These are phyloP conservation scores for Ips typographus DNA, from an alignment of 1,140 invertebrate species.

Conservation along the genomic window DNA sequence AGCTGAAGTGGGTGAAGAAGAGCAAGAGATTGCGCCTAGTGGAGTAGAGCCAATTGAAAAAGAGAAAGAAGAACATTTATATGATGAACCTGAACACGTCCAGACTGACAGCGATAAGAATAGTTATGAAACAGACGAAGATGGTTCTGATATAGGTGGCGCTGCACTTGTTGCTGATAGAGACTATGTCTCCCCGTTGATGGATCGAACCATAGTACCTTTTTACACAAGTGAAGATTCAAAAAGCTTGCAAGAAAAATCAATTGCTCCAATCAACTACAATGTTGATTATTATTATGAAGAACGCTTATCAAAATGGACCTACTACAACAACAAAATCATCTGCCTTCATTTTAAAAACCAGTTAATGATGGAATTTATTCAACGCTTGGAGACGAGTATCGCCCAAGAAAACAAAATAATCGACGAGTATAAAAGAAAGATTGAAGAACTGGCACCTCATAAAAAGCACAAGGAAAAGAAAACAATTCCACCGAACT, in stretches of 20 bases:
- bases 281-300: neutral
- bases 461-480: slow-evolving; percentile 11
- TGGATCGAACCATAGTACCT: no score
- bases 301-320: neutral
- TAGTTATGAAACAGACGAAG: slow-evolving; percentile 5
- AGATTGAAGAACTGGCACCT: neutral
- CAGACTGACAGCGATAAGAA: neutral
- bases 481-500: slow-evolving; percentile 33
- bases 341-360: slow-evolving; percentile 16
- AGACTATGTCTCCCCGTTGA: no score
- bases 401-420: slow-evolving; percentile 7
- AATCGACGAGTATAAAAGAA: slow-evolving; percentile 17
- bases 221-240: no score
- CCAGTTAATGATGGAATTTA: slow-evolving; percentile 7
- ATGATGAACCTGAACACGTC: neutral
- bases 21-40: neutral
- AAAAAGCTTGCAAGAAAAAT: no score
- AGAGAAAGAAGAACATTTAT: neutral
- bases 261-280: no score
- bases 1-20: neutral
- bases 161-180: neutral
- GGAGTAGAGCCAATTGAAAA: neutral
- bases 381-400: neutral
- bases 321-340: neutral
- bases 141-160: neutral